Base-by-base conservation (phyloP, 2,797 vertebrate genomes). In the Graptemys geographica region DNA sequence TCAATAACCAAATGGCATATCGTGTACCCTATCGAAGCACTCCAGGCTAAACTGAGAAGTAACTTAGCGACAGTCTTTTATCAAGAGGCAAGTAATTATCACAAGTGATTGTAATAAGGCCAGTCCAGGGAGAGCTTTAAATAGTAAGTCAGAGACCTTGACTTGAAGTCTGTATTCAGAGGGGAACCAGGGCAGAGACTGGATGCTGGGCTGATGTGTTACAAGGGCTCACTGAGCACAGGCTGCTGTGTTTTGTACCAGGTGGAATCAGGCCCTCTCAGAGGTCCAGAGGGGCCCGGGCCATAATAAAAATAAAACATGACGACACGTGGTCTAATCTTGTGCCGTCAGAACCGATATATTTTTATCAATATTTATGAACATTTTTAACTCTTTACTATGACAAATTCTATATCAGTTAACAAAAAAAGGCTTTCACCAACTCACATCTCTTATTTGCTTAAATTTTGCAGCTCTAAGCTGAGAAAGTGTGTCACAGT, bases 11-110 rank as follows among this genome's bases (percentile, higher is more conserved):
- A 8, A 27, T 8, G 85, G 21, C 15, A 49, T 82, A 47, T 83
- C 0, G 0, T 57, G 87, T 1, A 81, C 87, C 79, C 69, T 90
- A 95, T 49, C 79, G 85, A 89, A 95, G 11, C 79, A 92, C 86
- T 72, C 88, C 89, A 91, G 52, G 74, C 13, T 76, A 82, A 90
- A 94, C 65, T 82, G 74, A 89, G 90, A 90, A 5, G 31, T 84
- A 91, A 82, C 81, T 82, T 86, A 86, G 96, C 79, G 79, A 31
- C 65, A 87, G 82, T 93, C 3, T 8, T 88, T 81, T 92, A 31
- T 86, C 82, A 83, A 91, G 82, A 91, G 82, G 91, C 74, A 96
- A 18, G 47, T 74, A 91, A 76, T 86, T 95, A 91, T 56, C 90
- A 57, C 82, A 87, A 49, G n/a, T 41, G 65, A 23, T 41, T 72